Base-by-base conservation (phyloP, 2,113 vertebrate genomes). In the Melospiza georgiana region DNA sequence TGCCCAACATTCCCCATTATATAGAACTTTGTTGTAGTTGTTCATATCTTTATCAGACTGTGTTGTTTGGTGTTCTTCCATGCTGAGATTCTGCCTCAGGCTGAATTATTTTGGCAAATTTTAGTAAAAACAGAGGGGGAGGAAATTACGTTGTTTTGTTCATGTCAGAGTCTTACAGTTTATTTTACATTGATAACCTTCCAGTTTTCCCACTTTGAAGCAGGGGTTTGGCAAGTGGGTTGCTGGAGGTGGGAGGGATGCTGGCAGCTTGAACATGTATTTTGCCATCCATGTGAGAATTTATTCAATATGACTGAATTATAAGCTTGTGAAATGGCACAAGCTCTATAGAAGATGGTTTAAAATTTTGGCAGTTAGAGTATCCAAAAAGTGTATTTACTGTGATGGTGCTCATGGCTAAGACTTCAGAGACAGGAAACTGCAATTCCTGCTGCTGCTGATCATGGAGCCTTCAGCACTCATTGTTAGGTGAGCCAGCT, bases 121-220 rank as follows among this genome's bases (percentile, higher is more conserved):
- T 93, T 59, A 94, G 87, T 72, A 67, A 93, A 96, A 96, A 95
- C 90, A 94, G 46, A 95, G 92, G 31, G 57, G 48, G 75, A 93
- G 93, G 92, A 96, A 95, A 95, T 95, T 43, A 92, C 87, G 27
- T 95, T 96, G 96, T 94, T 96, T 90, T 94, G 79, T 91, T 88
- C 79, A 30, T 96, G 94, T 94, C 80, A 88, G 80, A 87, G 63
- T 77, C 85, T 93, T 88, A 92, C 57, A 39, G 68, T 94, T 86
- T 72, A 69, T 92, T 96, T 94, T 66, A 91, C 74, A 76, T 75
- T 96, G 95, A 96, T 95, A 95, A 92, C 61, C 35, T 90, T 95
- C 94, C 92, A 90, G 66, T 87, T 88, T 90, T 74, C 87, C 69
- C 73, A 7, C 94, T 97, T 94, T 93, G 93, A 95, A 89, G 92